These are phyloP conservation scores for Lanius collurio DNA, from an alignment of 2,113 vertebrate genomes.

Conservation along the genomic window DNA sequence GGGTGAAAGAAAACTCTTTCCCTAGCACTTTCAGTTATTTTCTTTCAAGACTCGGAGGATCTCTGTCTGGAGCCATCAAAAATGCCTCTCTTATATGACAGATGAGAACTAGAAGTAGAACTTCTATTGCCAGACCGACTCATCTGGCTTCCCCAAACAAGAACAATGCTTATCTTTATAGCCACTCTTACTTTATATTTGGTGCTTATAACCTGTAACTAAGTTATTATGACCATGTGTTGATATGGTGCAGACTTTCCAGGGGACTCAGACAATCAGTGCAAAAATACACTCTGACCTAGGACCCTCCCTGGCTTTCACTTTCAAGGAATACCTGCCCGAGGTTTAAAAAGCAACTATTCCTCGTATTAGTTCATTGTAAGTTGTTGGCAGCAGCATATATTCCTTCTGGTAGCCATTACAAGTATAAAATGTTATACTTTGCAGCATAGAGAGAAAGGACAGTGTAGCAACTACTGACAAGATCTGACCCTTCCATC, in stretches of 20 bases:
- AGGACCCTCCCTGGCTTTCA: neutral
- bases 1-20: neutral
- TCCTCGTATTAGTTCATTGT: neutral
- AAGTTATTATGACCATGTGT: neutral
- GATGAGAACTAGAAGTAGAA: neutral
- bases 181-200: neutral
- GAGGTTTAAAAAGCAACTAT: neutral
- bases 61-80: neutral
- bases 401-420: neutral
- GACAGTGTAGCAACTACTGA: neutral
- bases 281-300: neutral
- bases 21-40: neutral
- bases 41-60: neutral
- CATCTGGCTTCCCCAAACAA: neutral
- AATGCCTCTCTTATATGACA: neutral
- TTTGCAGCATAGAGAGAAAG: neutral
- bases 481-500: neutral
- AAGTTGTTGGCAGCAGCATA: neutral
- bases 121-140: neutral
- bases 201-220: neutral
- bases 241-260: neutral
- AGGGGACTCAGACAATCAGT: neutral
- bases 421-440: neutral
- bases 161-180: neutral
- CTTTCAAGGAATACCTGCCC: neutral